phyloP scores from a whole-genome alignment of 1,140 invertebrate species.

The Zelostemma sp. region DNA sequence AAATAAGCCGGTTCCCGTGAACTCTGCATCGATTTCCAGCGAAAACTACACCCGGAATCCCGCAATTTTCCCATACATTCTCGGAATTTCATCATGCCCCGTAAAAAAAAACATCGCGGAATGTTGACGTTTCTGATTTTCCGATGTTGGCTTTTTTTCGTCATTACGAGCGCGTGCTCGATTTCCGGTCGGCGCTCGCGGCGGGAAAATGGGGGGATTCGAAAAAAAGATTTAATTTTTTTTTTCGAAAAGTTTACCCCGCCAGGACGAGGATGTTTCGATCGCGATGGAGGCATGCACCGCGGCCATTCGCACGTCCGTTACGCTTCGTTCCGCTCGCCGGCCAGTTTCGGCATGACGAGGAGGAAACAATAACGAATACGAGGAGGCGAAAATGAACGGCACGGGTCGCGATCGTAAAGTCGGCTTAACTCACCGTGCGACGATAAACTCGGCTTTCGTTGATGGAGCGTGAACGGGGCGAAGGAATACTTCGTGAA shows the following conservation, averaged over 20 bases:
- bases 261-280: constrained; percentile 39
- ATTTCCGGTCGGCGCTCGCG: too few relatives aligned
- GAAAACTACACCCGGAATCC: too few relatives aligned
- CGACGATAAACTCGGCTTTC: constrained; percentile 14
- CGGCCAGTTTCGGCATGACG: constrained; percentile 20
- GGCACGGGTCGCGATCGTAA: not conserved
- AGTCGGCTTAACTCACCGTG: constrained; percentile 30
- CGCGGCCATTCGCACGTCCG: constrained; percentile 44
- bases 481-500: constrained; percentile 12
- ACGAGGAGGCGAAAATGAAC: not conserved
- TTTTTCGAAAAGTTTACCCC: not conserved
- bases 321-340: constrained; percentile 46
- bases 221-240: too few relatives aligned
- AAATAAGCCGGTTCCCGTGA: too few relatives aligned
- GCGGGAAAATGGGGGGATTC: too few relatives aligned
- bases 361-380: constrained; percentile 11
- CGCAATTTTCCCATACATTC: too few relatives aligned
- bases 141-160: too few relatives aligned
- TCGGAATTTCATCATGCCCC: too few relatives aligned
- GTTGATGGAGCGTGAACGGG: not conserved
- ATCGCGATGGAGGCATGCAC: constrained; percentile 35
- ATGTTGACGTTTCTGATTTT: too few relatives aligned
- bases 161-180: too few relatives aligned
- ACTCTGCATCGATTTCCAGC: too few relatives aligned
- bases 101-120: too few relatives aligned